These are phyloP conservation scores for Bombus waltoni DNA, from an alignment of 1,140 invertebrate genomes.

Conservation along the genomic window DNA sequence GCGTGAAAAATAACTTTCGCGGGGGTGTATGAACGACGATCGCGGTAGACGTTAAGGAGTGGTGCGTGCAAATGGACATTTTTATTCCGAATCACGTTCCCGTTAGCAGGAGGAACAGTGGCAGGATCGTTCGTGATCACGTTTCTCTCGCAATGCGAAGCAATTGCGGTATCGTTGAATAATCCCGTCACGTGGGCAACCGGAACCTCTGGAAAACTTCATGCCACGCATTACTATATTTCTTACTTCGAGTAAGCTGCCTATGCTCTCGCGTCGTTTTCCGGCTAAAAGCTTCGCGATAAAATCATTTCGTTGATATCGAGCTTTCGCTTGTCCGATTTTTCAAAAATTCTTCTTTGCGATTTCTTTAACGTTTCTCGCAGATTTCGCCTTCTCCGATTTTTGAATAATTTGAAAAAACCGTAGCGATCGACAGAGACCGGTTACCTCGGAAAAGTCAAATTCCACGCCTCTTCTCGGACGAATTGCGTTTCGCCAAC, in stretches of 20 bases:
- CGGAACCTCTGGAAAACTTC: not conserved
- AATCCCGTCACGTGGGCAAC: slow-evolving; percentile 19
- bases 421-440: too few species aligned
- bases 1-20: not conserved
- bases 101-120: slow-evolving; percentile 18
- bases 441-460: too few species aligned
- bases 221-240: slow-evolving; percentile 12
- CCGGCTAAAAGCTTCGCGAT: not conserved
- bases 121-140: slow-evolving; percentile 25
- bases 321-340: not conserved
- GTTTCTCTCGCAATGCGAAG: slow-evolving; percentile 1
- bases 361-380: too few species aligned
- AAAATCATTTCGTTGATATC: not conserved
- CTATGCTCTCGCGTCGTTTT: not conserved
- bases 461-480: too few species aligned
- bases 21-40: not conserved
- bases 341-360: not conserved
- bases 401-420: too few species aligned
- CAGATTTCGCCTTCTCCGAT: too few species aligned
- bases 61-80: slow-evolving; percentile 16
- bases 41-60: not conserved
- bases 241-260: not conserved
- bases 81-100: slow-evolving; percentile 32
- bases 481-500: too few species aligned
- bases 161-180: slow-evolving; percentile 11